Evolutionary conservation across 2,888 invertebrate species (phyloP), one percentile per base, ranked within the genome.

Genomic region (Peribatodes rhomboidaria): DNA sequence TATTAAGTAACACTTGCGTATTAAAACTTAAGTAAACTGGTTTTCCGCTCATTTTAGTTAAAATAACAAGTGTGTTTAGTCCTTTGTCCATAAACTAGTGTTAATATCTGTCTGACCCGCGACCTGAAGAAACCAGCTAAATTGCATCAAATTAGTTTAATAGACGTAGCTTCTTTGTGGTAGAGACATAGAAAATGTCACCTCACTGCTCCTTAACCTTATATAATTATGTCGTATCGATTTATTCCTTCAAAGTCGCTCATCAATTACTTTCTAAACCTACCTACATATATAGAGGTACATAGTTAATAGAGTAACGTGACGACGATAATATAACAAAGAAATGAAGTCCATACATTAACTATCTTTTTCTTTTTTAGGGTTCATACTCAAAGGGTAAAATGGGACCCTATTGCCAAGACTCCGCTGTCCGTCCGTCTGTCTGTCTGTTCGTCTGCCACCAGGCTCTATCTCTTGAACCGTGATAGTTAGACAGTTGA

Each of bases 71-170:
- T 16, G 13, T 35, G 13, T 13, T 8, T 37, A 20, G 8, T 46
- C 22, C 39, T 46, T 37, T 54, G 46, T 39, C 2, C n/a, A n/a
- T 11, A 16, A 49, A 64, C 58, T 59, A 39, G 44, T 49, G 49
- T 61, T 59, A 62, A 58, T 59, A 27, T 75, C 75, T 78, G 78
- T 62, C 72, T 78, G 81, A 78, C 79, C 81, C 71, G 22, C 44
- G 77, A 79, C 79, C 82, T 71, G 62, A 73, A 75, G 65, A 74
- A 74, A 65, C 69, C 68, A 70, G 61, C 73, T 72, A 73, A 77
- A 75, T 75, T 71, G 69, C 68, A 70, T 63, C 62, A 68, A 80
- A 81, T 81, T 78, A 77, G 71, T 71, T 73, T 76, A 79, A 80
- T 74, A 68, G 68, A 55, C 66, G 42, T 27, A 27, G 58, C 52